These are phyloP conservation scores for Thamnaconus septentrionalis DNA, from an alignment of 2,113 vertebrate species.

Conservation along the genomic window DNA sequence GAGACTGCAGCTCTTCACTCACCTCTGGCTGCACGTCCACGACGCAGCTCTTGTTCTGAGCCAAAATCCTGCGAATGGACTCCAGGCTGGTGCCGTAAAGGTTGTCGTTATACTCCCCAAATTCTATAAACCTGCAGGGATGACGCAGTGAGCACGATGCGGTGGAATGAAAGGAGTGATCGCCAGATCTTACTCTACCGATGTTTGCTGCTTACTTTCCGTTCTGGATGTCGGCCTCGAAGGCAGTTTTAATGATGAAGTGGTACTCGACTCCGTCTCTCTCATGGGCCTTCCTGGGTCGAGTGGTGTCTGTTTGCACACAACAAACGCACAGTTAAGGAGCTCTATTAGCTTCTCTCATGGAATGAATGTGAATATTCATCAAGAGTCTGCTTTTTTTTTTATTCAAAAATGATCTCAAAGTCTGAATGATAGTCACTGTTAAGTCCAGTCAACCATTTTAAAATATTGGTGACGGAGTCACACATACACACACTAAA, in stretches of 20 bases:
- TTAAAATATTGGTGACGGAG: background rate
- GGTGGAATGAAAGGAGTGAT: no score
- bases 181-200: no score
- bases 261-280: conserved; percentile 93
- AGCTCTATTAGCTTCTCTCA: no score
- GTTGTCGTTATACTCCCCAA: conserved; percentile 92
- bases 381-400: no score
- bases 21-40: conserved; percentile 94
- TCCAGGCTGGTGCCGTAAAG: conserved; percentile 92
- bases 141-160: no score
- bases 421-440: no score
- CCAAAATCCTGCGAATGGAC: conserved; percentile 84
- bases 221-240: conserved; percentile 86
- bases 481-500: background rate
- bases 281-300: conserved; percentile 87
- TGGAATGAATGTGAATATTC: no score
- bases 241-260: conserved; percentile 88
- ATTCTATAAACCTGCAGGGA: conserved; percentile 84
- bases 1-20: conserved; percentile 49
- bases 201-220: conserved; percentile 79
- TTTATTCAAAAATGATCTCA: no score
- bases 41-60: conserved; percentile 88
- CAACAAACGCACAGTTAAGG: background rate
- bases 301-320: conserved; percentile 82
- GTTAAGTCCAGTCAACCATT: no score